Conservation (phyloP, 2,113 vertebrate genomes). For the Hepsetus odoe region DNA sequence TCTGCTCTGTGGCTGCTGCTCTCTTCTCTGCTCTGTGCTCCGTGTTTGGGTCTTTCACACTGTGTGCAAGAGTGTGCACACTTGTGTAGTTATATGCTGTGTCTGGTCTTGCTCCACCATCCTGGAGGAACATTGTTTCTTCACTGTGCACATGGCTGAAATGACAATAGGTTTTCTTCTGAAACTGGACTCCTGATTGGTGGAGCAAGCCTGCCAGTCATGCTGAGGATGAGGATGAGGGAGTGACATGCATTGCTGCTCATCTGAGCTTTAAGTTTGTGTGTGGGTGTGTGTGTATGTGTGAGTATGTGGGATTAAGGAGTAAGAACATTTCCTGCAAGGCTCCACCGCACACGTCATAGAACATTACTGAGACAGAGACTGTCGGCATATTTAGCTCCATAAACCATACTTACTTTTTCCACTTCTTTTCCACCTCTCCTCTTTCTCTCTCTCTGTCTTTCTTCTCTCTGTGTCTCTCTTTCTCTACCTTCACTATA, state of each 20-base stretch:
- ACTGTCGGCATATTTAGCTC: background rate
- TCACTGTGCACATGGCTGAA: too few species aligned
- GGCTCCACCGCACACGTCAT: constrained; percentile 69
- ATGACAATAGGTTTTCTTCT: too few species aligned
- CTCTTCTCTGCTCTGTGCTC: too few species aligned
- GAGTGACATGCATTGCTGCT: constrained; percentile 49
- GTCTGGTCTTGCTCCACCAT: too few species aligned
- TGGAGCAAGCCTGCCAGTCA: too few species aligned
- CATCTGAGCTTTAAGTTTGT: constrained; percentile 68
- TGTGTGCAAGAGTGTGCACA: too few species aligned
- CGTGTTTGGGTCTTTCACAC: too few species aligned
- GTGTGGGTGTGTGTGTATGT: constrained; percentile 50
- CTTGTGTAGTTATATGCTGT: too few species aligned
- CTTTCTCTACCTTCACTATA: too few species aligned
- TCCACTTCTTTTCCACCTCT: constrained; percentile 55
- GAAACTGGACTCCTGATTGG: too few species aligned
- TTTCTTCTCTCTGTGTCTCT: background rate
- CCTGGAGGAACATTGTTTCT: too few species aligned
- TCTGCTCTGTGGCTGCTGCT: too few species aligned
- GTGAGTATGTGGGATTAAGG: constrained; percentile 49
- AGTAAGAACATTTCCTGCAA: constrained; percentile 59
- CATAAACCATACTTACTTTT: constrained; percentile 12
- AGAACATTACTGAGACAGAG: constrained; percentile 60
- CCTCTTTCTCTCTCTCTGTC: constrained; percentile 54
- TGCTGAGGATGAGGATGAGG: background rate